These are phyloP conservation scores for Chiropotes sagulatus DNA, from an alignment of 2,797 vertebrate species.

Conservation along the genomic window DNA sequence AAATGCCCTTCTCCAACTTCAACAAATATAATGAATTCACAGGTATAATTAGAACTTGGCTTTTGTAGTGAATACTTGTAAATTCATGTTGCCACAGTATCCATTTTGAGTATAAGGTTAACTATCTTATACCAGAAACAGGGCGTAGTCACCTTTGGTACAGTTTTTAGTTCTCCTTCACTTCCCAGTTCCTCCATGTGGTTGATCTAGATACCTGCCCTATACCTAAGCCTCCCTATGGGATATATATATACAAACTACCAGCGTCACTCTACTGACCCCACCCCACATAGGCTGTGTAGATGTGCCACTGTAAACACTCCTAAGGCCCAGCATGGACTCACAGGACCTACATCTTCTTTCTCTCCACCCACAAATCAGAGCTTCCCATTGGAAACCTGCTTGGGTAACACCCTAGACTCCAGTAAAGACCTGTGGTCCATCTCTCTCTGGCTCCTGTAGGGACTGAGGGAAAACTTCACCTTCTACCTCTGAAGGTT, in stretches of 20 bases:
- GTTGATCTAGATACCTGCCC: background rate
- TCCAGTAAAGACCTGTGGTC: no score
- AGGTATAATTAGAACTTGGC: background rate
- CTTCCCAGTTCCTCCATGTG: background rate
- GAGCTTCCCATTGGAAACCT: background rate
- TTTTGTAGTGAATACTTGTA: background rate
- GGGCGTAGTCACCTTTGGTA: background rate
- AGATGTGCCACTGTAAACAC: background rate
- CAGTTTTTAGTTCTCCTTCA: background rate
- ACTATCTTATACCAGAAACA: background rate
- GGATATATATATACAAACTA: background rate
- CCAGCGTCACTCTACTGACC: background rate
- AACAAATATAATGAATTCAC: background rate
- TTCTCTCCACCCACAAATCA: background rate
- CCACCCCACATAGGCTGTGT: background rate
- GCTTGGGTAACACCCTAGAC: background rate
- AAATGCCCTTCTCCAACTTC: background rate
- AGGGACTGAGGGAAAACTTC: background rate
- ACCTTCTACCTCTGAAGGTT: background rate
- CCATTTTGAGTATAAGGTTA: background rate
- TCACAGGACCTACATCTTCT: rapidly evolving
- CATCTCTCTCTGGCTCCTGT: background rate
- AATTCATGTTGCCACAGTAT: background rate
- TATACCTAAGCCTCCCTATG: background rate
- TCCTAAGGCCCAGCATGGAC: background rate